These are phyloP conservation scores for Smittia sp. DNA, from an alignment of 2,888 invertebrate genomes.

Conservation along the genomic window DNA sequence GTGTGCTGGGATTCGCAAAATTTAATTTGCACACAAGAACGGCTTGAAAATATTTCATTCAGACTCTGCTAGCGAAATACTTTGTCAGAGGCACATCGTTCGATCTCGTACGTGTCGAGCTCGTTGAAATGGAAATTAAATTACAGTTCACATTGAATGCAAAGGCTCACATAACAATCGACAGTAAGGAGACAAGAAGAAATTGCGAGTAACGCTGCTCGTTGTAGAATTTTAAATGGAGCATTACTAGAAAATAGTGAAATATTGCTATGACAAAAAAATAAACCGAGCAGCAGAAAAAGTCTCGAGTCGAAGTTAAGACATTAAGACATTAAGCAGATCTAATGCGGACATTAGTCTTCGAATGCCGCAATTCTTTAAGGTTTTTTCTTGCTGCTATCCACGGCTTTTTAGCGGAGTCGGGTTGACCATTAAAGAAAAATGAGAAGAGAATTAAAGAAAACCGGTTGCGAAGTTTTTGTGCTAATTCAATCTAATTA, in stretches of 20 bases:
- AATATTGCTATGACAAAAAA: background rate
- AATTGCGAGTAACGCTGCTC: background rate
- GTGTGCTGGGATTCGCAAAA: background rate
- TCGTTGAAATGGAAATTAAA: background rate
- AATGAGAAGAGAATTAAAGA: conserved; percentile 3
- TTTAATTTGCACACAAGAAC: background rate
- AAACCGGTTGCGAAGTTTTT: conserved; percentile 1
- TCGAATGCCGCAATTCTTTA: background rate
- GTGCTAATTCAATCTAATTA: background rate
- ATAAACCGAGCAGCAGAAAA: background rate
- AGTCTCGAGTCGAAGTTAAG: background rate
- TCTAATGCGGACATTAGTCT: conserved; percentile 8
- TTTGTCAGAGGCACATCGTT: background rate
- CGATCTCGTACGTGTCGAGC: background rate
- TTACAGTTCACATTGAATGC: background rate
- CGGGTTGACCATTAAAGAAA: background rate
- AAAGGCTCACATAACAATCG: background rate
- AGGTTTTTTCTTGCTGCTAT: background rate
- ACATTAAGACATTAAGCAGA: conserved; percentile 5
- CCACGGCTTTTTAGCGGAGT: background rate
- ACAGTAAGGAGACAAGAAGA: background rate
- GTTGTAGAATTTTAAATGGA: background rate
- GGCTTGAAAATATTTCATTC: background rate
- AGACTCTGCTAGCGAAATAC: background rate
- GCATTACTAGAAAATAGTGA: background rate